Percentiles rank a stretch among this genome's conserved stretches.
phyloP scores from a whole-genome alignment of 2,888 invertebrate species.

The Eristalinus aeneus region DNA sequence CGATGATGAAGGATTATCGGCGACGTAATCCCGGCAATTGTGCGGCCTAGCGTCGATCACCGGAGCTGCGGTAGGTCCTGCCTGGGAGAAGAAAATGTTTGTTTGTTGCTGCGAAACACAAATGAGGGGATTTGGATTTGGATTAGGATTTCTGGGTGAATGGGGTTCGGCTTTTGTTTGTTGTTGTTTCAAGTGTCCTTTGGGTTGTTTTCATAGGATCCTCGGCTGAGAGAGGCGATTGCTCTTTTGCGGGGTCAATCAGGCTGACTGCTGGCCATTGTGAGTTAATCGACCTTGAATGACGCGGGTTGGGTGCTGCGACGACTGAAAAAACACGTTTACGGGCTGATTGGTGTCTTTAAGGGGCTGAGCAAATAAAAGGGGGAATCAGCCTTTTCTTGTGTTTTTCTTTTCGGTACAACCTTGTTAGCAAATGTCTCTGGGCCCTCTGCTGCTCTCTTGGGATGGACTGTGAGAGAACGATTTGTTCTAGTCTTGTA shows the following conservation, averaged over 20 bases:
- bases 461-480: too few relatives aligned
- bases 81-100: slow-evolving; percentile 42
- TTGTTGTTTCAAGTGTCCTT: slow-evolving; percentile 66
- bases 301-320: neutral
- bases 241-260: slow-evolving; percentile 16
- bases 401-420: too few relatives aligned
- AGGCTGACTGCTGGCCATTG: slow-evolving; percentile 21
- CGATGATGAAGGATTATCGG: slow-evolving; percentile 38
- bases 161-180: slow-evolving; percentile 47
- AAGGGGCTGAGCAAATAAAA: neutral
- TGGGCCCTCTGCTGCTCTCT: too few relatives aligned
- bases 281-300: slow-evolving; percentile 40
- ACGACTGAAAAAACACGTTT: slow-evolving; percentile 44
- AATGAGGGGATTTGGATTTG: slow-evolving; percentile 56
- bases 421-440: too few relatives aligned
- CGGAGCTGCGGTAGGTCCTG: slow-evolving; percentile 45
- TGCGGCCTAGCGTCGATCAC: neutral
- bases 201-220: slow-evolving; percentile 36
- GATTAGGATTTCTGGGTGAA: slow-evolving; percentile 53
- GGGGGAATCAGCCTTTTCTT: too few relatives aligned
- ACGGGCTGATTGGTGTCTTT: neutral
- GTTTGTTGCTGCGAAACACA: slow-evolving; percentile 52
- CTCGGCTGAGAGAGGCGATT: neutral
- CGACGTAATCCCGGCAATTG: slow-evolving; percentile 41
- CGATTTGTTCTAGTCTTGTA: too few relatives aligned